phyloP scores from a whole-genome alignment of 2,888 invertebrate species.

The Dynastes grantii region DNA sequence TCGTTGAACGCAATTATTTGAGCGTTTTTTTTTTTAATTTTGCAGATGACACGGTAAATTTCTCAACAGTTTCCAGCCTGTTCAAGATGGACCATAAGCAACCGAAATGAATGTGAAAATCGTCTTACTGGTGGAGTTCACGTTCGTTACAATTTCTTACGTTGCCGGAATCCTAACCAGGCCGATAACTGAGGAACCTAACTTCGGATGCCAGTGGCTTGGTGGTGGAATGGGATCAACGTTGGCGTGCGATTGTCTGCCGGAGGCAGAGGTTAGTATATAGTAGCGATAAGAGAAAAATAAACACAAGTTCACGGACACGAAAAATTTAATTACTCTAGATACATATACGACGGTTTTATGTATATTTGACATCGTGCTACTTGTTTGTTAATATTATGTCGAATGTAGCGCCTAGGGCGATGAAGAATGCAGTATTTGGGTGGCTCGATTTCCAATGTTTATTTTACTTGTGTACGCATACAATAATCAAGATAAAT shows the following conservation, averaged over 20 bases:
- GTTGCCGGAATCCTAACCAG: constrained; percentile 31
- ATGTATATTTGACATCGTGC: constrained; percentile 20
- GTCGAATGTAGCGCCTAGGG: constrained; percentile 17
- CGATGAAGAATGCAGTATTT: constrained; percentile 6
- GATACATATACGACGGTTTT: constrained; percentile 10
- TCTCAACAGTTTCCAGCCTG: constrained; percentile 21
- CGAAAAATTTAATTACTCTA: constrained; percentile 28
- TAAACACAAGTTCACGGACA: constrained; percentile 24
- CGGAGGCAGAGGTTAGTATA: constrained; percentile 62
- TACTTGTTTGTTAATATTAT: constrained; percentile 36
- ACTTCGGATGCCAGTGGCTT: constrained; percentile 66
- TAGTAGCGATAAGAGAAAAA: constrained; percentile 34
- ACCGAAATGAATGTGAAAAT: constrained; percentile 48
- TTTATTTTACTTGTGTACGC: constrained; percentile 19
- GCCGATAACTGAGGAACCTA: constrained; percentile 61
- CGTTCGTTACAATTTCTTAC: constrained; percentile 30
- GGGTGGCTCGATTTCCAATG: constrained; percentile 7
- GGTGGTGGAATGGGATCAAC: constrained; percentile 62
- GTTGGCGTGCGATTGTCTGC: constrained; percentile 63
- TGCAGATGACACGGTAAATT: constrained; percentile 36
- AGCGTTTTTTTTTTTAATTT: background rate
- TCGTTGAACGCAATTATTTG: too few relatives aligned
- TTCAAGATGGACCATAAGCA: constrained; percentile 41
- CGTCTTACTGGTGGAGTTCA: constrained; percentile 36
- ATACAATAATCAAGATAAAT: constrained; percentile 14